These are phyloP conservation scores for Syrista parreyssii DNA, from an alignment of 2,888 invertebrate species.

Conservation along the genomic window DNA sequence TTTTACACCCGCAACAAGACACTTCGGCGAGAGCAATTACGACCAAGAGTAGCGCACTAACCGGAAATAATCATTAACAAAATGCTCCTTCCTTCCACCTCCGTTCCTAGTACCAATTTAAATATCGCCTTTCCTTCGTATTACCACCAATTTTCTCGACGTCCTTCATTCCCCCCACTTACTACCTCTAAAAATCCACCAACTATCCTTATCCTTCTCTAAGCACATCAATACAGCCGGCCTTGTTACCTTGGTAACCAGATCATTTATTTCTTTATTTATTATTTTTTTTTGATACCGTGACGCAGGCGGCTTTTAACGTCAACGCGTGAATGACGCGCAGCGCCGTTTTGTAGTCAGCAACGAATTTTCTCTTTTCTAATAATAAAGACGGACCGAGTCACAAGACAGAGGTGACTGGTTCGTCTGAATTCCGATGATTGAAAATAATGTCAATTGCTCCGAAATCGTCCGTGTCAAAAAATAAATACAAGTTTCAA, in stretches of 20 bases:
- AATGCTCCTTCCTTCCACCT: neutral
- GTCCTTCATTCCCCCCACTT: neutral
- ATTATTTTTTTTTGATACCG: neutral
- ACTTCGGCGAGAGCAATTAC: neutral
- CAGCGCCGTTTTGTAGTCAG: neutral
- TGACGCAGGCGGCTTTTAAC: neutral
- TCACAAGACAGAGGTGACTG: neutral
- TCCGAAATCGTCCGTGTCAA: too few relatives aligned
- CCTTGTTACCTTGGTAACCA: neutral
- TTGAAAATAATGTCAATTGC: neutral
- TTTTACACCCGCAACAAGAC: neutral
- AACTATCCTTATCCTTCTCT: neutral
- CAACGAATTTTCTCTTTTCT: neutral
- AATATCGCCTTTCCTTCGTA: neutral
- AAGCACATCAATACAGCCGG: neutral
- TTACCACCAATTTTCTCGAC: neutral
- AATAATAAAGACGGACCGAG: neutral
- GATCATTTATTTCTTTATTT: neutral
- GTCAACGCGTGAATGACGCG: neutral
- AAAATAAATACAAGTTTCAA: neutral
- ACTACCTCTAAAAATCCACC: neutral
- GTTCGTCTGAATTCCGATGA: neutral
- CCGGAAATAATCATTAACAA: neutral
- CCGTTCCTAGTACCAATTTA: neutral
- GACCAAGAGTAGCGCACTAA: neutral